Evolutionary conservation across 2,888 invertebrate genomes (phyloP), one percentile per base, ranked within the genome.

Genomic region (Oithona nana): DNA sequence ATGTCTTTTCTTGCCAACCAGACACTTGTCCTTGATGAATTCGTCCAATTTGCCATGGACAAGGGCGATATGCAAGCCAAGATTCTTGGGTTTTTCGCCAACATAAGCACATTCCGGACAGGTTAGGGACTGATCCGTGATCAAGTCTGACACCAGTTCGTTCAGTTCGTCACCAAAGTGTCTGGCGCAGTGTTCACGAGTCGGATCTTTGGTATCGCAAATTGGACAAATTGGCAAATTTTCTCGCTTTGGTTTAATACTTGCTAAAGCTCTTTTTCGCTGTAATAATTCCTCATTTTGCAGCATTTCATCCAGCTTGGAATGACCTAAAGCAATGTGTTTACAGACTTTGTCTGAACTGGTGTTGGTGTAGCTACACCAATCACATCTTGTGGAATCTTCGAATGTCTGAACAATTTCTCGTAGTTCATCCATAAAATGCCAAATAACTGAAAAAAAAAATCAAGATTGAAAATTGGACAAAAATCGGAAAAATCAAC

Each of bases 141-240:
- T n/a, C 39, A 39, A 39, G 39, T 39, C 39, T 11, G 8, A 39
- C 2, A 54, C 26, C 24, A 24, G 26, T 16, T 54, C 54, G 11
- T 54, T 54, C 54, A 54, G 54, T 22, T 54, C 54, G 3, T 54
- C 24, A 26, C 26, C 26, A 26, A 54, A 54, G 26, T 54, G 54
- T 54, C 54, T 54, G 24, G 54, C 54, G 24, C 20, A 20, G 24
- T 54, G 54, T 26, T 54, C 54, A 24, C 54, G 20, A 4, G 54
- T 20, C 3, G 54, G 54, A 22, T 26, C 26, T 20, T 20, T 24
- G 26, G 26, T 26, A 26, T 20, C 54, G 26, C 54, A 54, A 11
- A 54, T 54, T 11, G 54, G 54, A 26, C 54, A 54, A 4, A 26
- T 16, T 16, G 54, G 24, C 20, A 54, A 24, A 26, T 16, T 26